phyloP scores from a whole-genome alignment of 2,888 invertebrate genomes.

The Stomorhina lunata region DNA sequence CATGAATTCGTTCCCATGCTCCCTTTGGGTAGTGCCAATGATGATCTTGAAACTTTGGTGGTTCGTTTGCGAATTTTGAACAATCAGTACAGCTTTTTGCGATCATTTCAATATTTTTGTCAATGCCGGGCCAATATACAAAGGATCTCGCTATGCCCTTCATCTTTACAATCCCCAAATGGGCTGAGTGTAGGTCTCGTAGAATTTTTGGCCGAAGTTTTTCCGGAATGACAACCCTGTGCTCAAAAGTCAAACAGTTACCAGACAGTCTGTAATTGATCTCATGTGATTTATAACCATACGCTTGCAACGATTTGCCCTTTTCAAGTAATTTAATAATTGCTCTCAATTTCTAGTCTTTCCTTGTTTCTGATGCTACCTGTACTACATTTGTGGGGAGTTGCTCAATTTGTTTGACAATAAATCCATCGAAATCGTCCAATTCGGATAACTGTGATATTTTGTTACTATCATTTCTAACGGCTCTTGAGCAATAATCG shows the following conservation, averaged over 20 bases:
- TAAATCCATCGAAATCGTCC: too few species aligned
- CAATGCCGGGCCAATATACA: neutral
- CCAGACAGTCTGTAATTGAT: neutral
- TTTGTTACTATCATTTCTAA: too few species aligned
- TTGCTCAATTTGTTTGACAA: too few species aligned
- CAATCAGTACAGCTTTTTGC: slow-evolving; percentile 19
- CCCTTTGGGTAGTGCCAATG: slow-evolving; percentile 17
- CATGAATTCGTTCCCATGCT: slow-evolving; percentile 21
- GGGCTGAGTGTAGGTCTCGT: slow-evolving; percentile 1
- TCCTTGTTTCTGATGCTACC: too few species aligned
- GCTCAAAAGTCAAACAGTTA: slow-evolving; percentile 4
- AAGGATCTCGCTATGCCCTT: slow-evolving; percentile 8
- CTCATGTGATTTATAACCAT: neutral
- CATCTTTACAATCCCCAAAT: slow-evolving; percentile 24
- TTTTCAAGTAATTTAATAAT: too few species aligned
- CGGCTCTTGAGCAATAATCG: too few species aligned
- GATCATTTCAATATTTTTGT: slow-evolving; percentile 22
- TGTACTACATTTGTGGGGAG: too few species aligned
- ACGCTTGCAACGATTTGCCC: neutral
- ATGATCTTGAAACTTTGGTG: neutral
- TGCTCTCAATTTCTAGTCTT: too few species aligned
- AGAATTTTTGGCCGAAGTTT: slow-evolving; percentile 4
- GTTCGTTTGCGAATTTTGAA: slow-evolving; percentile 36
- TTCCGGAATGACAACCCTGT: slow-evolving; percentile 1
- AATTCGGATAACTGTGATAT: too few species aligned